Conservation (phyloP, 2,888 invertebrate species). For the Synanthedon tipuliformis region DNA sequence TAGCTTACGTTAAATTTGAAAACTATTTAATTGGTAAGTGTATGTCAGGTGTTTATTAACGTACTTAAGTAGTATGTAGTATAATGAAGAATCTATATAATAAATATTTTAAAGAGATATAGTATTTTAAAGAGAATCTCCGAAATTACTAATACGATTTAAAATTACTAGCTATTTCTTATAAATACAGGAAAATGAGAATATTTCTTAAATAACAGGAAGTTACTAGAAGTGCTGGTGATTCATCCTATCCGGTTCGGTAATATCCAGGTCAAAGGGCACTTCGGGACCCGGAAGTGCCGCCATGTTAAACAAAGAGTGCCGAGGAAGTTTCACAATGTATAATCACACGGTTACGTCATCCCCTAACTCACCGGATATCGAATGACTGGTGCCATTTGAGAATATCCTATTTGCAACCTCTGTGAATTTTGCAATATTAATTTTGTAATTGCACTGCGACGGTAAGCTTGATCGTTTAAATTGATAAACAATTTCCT, state of each 20-base stretch:
- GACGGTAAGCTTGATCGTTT: not conserved
- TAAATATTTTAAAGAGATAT: too few species aligned
- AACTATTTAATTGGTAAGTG: too few species aligned
- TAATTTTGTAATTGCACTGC: constrained; percentile 3
- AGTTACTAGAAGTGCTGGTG: constrained; percentile 27
- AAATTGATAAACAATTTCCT: not conserved
- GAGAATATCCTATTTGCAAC: constrained; percentile 1
- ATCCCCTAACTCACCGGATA: constrained; percentile 16
- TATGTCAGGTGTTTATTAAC: too few species aligned
- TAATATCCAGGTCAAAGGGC: constrained; percentile 26
- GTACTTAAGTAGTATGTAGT: too few species aligned
- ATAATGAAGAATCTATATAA: too few species aligned
- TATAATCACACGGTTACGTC: constrained; percentile 26
- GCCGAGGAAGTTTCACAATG: constrained; percentile 18
- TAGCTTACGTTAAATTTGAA: too few species aligned
- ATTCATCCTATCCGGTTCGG: constrained; percentile 31
- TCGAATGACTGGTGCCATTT: constrained; percentile 10
- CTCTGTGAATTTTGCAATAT: constrained; percentile 2
- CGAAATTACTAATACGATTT: too few species aligned
- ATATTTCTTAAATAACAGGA: constrained; percentile 15
- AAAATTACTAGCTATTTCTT: too few species aligned
- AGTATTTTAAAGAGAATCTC: too few species aligned
- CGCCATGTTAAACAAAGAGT: constrained; percentile 28
- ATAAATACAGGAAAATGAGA: too few species aligned
- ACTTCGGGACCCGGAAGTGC: constrained; percentile 32